Evolutionary conservation across 1,140 invertebrate genomes (phyloP).

Genomic region (Latrodectus geometricus): DNA sequence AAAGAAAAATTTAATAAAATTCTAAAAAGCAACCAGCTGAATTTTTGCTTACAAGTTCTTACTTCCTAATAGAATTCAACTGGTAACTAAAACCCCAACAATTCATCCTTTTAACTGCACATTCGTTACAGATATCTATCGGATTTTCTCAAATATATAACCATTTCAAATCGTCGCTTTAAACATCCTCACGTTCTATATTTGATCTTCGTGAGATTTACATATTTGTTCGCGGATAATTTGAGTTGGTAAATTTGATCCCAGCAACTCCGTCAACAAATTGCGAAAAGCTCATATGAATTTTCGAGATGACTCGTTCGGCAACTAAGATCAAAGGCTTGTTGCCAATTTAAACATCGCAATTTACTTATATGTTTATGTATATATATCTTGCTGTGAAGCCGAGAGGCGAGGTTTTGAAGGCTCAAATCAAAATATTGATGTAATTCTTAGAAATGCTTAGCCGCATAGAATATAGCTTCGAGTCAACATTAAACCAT

Average conservation of each 20-base stretch:
- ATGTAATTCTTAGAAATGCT: not conserved
- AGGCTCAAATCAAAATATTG: not conserved
- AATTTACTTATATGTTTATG: not conserved
- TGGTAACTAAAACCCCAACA: too few species aligned
- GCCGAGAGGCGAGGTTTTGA: not conserved
- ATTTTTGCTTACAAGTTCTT: too few species aligned
- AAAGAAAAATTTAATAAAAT: too few species aligned
- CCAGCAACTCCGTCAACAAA: conserved; percentile 49
- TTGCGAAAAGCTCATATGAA: conserved; percentile 39
- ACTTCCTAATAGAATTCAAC: too few species aligned
- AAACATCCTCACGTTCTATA: conserved; percentile 44
- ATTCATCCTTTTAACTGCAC: conserved; percentile 12
- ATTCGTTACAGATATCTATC: conserved; percentile 29
- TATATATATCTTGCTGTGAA: not conserved
- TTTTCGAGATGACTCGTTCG: conserved; percentile 32
- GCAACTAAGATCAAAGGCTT: conserved; percentile 33
- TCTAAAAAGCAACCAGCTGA: too few species aligned
- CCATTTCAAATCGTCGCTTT: conserved; percentile 42
- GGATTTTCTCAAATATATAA: conserved; percentile 14
- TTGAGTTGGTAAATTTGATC: conserved; percentile 58
- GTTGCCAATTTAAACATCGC: conserved; percentile 22
- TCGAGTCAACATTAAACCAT: too few species aligned
- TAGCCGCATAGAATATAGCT: not conserved
- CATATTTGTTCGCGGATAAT: conserved; percentile 60
- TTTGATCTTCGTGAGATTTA: conserved; percentile 54